Conservation (phyloP, 2,113 vertebrate species). For the Etheostoma spectabile region DNA sequence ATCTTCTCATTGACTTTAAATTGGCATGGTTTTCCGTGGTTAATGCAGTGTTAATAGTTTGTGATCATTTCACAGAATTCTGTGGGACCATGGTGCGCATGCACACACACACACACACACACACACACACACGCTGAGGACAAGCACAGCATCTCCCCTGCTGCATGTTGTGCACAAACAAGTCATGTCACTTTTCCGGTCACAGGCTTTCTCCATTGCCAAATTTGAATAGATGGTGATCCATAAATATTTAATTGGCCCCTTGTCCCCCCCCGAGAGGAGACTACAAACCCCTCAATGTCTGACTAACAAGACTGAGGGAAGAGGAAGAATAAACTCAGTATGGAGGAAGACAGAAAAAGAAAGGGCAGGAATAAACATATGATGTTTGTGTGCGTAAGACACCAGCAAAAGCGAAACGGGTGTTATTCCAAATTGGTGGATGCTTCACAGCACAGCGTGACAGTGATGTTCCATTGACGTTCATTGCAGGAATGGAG, state of each 20-base stretch:
- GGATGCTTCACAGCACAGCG: constrained; percentile 39
- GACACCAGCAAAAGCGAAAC: not conserved
- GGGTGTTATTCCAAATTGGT: constrained; percentile 37
- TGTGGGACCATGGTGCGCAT: no score
- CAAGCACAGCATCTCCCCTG: constrained; percentile 42
- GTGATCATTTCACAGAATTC: no score
- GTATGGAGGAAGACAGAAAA: not conserved
- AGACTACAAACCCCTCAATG: constrained; percentile 48
- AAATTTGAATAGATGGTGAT: constrained; percentile 75
- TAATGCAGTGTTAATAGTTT: no score
- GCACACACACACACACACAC: constrained; percentile 19
- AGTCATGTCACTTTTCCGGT: constrained; percentile 69
- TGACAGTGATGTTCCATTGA: constrained; percentile 48
- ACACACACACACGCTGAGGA: constrained; percentile 44
- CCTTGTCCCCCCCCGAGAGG: constrained; percentile 48
- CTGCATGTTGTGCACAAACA: constrained; percentile 63
- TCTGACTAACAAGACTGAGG: constrained; percentile 58
- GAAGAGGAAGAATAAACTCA: constrained; percentile 1
- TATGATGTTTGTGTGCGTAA: constrained; percentile 11
- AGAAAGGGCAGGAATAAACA: constrained; percentile 26
- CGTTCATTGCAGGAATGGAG: constrained; percentile 27
- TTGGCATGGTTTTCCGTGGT: no score
- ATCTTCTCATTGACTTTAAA: no score
- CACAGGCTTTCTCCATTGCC: constrained; percentile 58
- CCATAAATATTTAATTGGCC: constrained; percentile 80